A percentile compares a stretch with the other conserved stretches of the same genome.
Conservation (phyloP, 2,113 vertebrate species). For the Rhegmatorhina hoffmannsi region DNA sequence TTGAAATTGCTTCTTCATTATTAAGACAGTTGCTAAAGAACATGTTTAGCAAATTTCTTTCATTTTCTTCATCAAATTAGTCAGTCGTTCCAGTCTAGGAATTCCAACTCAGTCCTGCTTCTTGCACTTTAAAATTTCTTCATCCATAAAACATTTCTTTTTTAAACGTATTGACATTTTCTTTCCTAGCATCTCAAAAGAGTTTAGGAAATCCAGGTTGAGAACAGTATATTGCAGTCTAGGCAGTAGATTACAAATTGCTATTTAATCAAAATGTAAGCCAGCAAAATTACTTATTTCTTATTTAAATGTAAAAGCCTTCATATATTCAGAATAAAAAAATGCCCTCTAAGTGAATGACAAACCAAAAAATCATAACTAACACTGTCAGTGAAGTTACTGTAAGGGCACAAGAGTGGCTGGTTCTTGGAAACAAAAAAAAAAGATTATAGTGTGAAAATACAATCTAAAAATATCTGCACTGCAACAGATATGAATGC, state of each 20-base stretch:
- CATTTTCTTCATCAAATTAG: slow-evolving; percentile 34
- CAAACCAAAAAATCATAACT: neutral
- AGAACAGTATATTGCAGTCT: neutral
- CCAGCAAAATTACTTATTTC: neutral
- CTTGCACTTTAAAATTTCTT: neutral
- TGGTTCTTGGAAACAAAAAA: neutral
- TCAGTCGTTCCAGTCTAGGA: neutral
- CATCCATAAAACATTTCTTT: slow-evolving; percentile 22
- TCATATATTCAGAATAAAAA: neutral
- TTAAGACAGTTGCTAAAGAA: neutral
- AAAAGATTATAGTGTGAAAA: neutral
- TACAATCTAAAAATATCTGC: neutral
- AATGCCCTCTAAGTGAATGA: neutral
- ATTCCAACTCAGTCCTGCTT: neutral
- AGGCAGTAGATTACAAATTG: neutral
- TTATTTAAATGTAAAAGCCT: neutral
- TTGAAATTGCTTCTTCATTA: neutral
- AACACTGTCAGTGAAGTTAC: neutral
- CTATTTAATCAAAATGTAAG: neutral
- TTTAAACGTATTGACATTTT: neutral
- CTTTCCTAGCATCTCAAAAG: neutral
- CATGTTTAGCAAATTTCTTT: neutral
- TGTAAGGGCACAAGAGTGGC: neutral
- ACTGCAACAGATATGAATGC: neutral
- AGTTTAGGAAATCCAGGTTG: neutral